Evolutionary conservation across 2,888 invertebrate genomes (phyloP).

Genomic region (Agapostemon virescens): DNA sequence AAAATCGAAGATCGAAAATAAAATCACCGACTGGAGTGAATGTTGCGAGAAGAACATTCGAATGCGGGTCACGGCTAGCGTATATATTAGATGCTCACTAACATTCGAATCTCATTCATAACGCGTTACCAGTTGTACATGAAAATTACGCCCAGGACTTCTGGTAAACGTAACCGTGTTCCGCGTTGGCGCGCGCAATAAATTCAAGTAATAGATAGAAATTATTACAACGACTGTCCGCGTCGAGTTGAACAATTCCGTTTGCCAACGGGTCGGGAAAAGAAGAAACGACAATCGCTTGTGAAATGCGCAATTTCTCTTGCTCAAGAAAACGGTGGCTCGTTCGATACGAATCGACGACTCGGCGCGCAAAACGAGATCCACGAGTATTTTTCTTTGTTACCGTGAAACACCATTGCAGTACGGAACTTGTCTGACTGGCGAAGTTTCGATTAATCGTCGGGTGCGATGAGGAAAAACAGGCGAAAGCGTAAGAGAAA

Average conservation of each 20-base stretch:
- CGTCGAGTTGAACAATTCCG: not conserved
- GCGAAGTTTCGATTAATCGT: conserved; percentile 51
- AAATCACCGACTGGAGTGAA: not conserved
- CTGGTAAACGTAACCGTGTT: not conserved
- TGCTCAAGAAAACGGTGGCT: not conserved
- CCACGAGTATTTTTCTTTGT: conserved; percentile 35
- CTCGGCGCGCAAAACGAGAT: conserved; percentile 24
- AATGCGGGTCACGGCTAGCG: conserved; percentile 10
- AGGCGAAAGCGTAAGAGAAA: not conserved
- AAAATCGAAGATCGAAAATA: conserved; percentile 1
- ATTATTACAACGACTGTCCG: conserved; percentile 20
- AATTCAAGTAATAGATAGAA: conserved; percentile 19
- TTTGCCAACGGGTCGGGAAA: not conserved
- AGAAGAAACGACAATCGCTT: not conserved
- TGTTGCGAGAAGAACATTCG: not conserved
- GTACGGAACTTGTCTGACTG: conserved; percentile 33
- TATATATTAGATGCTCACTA: conserved; percentile 29
- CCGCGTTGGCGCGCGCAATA: conserved; percentile 3
- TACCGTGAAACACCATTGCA: conserved; percentile 16
- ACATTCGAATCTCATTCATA: conserved; percentile 41
- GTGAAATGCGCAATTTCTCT: conserved; percentile 25
- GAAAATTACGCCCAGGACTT: conserved; percentile 13
- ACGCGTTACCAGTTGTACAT: conserved; percentile 8
- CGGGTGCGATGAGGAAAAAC: conserved; percentile 11
- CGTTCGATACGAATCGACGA: conserved; percentile 29